Percentiles rank a stretch among this genome's conserved stretches.
Conservation (phyloP, 2,113 vertebrate species). For the Ctenomys sociabilis region DNA sequence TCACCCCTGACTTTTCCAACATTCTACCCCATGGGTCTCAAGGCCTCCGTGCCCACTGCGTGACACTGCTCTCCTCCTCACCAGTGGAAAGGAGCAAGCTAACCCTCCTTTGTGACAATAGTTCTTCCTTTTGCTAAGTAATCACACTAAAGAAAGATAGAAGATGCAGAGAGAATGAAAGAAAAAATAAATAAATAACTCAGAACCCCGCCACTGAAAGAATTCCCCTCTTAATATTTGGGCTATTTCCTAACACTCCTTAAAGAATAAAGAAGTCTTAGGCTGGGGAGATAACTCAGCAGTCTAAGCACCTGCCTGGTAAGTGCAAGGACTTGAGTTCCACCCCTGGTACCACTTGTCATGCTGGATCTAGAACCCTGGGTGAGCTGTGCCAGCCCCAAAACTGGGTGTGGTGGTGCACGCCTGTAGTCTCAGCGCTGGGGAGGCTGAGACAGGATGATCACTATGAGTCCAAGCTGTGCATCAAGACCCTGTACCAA, state of each 20-base stretch:
- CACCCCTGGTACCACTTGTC: too few species aligned
- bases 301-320: too few species aligned
- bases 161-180: constrained; percentile 55
- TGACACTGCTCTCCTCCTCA: background rate
- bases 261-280: constrained; percentile 38
- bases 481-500: too few species aligned
- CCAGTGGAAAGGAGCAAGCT: background rate
- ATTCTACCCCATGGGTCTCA: background rate
- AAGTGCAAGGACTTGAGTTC: too few species aligned
- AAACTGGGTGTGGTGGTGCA: too few species aligned
- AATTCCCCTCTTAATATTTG: constrained; percentile 36
- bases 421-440: too few species aligned
- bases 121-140: background rate
- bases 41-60: background rate
- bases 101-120: background rate
- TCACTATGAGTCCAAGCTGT: too few species aligned
- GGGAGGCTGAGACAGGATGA: too few species aligned
- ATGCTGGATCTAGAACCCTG: too few species aligned
- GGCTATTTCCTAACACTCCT: background rate
- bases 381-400: too few species aligned
- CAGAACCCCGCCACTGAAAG: background rate
- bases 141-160: constrained; percentile 23
- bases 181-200: background rate
- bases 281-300: too few species aligned
- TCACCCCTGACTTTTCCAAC: background rate